These are phyloP conservation scores for Biston betularia DNA, from an alignment of 2,888 invertebrate genomes.

Conservation along the genomic window DNA sequence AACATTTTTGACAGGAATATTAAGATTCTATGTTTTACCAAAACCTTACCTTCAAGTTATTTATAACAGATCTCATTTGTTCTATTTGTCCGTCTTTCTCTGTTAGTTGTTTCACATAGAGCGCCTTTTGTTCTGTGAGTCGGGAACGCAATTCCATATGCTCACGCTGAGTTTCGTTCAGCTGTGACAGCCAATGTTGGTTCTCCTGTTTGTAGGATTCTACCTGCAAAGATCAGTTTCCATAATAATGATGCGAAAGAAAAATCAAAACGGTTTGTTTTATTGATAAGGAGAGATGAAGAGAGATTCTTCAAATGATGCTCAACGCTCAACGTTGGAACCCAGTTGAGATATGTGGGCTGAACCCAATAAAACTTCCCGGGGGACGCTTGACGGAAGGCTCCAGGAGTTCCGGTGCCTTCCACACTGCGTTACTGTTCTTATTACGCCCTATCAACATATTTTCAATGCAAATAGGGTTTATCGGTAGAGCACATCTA, in stretches of 20 bases:
- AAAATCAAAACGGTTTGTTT: not conserved
- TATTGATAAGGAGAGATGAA: no score
- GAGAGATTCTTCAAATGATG: no score
- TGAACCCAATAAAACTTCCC: not conserved
- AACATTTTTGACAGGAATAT: no score
- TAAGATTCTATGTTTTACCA: not conserved
- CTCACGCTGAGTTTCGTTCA: conserved; percentile 82
- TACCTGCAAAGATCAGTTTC: conserved; percentile 63
- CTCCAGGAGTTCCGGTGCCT: no score
- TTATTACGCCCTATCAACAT: no score
- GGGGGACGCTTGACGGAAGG: no score
- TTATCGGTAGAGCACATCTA: no score
- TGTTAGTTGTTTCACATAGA: conserved; percentile 69
- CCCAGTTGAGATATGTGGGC: no score
- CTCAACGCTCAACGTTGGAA: no score
- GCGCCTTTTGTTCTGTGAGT: conserved; percentile 76
- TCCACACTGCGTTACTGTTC: no score
- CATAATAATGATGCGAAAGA: not conserved
- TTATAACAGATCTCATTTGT: conserved; percentile 72
- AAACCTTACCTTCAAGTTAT: conserved; percentile 69
- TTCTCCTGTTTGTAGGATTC: conserved; percentile 88
- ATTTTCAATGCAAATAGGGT: no score
- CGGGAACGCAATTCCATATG: conserved; percentile 81
- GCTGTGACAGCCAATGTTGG: conserved; percentile 87
- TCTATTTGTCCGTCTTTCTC: conserved; percentile 80